Evolutionary conservation across 2,797 vertebrate genomes (phyloP), one percentile per base, ranked within the genome.

Genomic region (Moxostoma hubbsi): DNA sequence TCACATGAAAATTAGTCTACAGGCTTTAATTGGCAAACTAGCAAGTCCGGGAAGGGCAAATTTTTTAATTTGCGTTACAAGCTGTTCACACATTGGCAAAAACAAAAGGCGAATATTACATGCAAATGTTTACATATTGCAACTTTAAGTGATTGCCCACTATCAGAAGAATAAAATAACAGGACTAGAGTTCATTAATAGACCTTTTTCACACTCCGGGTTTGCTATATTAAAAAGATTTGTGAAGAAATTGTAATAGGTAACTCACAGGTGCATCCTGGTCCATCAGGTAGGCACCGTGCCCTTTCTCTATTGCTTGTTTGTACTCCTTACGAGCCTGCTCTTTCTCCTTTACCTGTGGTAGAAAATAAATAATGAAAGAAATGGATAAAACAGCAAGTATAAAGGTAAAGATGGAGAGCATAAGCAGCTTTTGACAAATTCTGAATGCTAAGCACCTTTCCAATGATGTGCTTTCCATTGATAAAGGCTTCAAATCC

Each of bases 401-500:
- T 10, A 55, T 24, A 24, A 24, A 24, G 24, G 24, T 24, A 24
- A 24, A 24, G 24, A 24, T 24, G 24, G 24, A 24, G 2, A 24
- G 24, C 24, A 24, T 0, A 24, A 2, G 24, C 24, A 24, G 24
- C 5, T 47, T 36, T 2, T 18, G 3, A 45, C 4, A 50, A 49
- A 74, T 16, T 68, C 18, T 45, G 6, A 61, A 51, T 9, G 7
- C 15, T 1, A 0, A 76, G 86, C 90, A 97, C 96, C 95, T 97
- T 86, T 88, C 95, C 96, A 46, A 94, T 90, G 49, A 97, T 87
- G 67, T 96, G 96, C 72, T 95, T 97, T 70, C 94, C 95, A 11
- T 96, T 96, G 87, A 97, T 95, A 85, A 97, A 98, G 0, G 95
- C 96, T 88, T 98, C 95, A 82, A 97, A 98, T 6, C 95, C 96